Base-by-base conservation (phyloP, 2,113 vertebrate genomes). In the Phrynosoma blainvillii region DNA sequence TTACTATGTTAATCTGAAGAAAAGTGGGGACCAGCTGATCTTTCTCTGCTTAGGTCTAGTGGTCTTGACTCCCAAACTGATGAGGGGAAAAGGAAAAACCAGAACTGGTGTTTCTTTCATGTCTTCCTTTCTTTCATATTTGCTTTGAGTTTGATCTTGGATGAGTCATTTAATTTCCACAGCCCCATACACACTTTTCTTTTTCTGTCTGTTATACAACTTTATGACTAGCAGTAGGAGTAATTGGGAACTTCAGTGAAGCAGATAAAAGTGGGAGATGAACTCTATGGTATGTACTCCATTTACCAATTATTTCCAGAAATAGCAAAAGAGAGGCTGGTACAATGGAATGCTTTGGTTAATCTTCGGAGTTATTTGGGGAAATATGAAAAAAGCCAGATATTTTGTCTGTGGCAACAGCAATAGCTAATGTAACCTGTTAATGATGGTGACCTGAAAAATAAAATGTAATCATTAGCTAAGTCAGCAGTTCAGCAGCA, bases 271-370 rank as follows among this genome's bases (percentile, higher is more conserved):
- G 84, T 82, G 62, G 9, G n/a, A 71, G 21, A 62, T 81, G 32
- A 87, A 30, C n/a, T 0, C n/a, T 36, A 9, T 0, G 0, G 79
- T 74, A 3, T 5, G 27, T 85, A 82, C 23, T 88, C 74, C 59
- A 91, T 85, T 92, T 93, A 90, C 82, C 86, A 91, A 86, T 32
- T 65, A 70, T 21, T n/a, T 87, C 73, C 82, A 75, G 27, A 82
- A 59, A 62, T 59, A 73, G 56, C 21, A 30, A 83, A 74, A 20
- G n/a, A 74, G 5, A 59, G 74, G 20, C 62, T 13, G 47, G 81
- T 16, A 88, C 73, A 70, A 73, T 68, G 70, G 89, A 77, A 78
- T 59, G 89, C 30, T 8, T 71, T 83, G 87, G 87, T 74, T 0
- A 71, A 54, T 80, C 82, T 88, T 77, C 88, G 84, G 89, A 87